Base-by-base conservation (phyloP, 1,140 invertebrate species). In the Anastrepha obliqua region DNA sequence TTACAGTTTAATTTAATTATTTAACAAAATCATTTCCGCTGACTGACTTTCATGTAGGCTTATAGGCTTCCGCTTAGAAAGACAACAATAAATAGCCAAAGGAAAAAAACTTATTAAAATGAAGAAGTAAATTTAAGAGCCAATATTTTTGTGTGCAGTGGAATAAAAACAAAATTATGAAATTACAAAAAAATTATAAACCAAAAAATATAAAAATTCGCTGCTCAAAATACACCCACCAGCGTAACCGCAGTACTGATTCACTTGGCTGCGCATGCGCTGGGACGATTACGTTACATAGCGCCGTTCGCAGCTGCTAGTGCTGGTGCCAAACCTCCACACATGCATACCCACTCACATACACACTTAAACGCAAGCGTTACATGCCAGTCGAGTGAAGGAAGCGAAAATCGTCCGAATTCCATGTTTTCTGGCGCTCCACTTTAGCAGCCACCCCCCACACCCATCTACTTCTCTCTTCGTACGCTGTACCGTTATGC, bases 361-460 rank as follows among this genome's bases (percentile, higher is more conserved):
- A 78, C 70, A 78, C 8, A 9, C 20, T 7, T 17, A 1, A 20
- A 55, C 60, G 60, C 60, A 15, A 4, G n/a, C 60, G n/a, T 62
- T 13, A 47, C 74, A 81, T 81, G 74, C 9, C 6, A 81, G n/a
- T 55, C 3, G 15, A 5, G 42, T 78, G 44, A 78, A 81, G 74
- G 74, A 81, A 81, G 74, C 74, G 11, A 81, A 81, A 47, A 81
- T 81, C 47, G 47, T 15, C 44, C 74, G 15, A 81, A 81, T 81
- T 81, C 74, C 74, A 81, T 81, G 74, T 81, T 81, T 74, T 81
- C 17, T 81, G 74, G n/a, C 74, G 74, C 29, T 81, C 74, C 47
- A 81, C 74, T 58, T 81, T 81, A 81, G n/a, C 9, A 11, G 39
- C 11, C 44, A n/a, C 47, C 39, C 67, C 13, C 67, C 15, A 2